Conservation (phyloP, 1,140 invertebrate genomes). For the Pseudomyrmex flavicornis region DNA sequence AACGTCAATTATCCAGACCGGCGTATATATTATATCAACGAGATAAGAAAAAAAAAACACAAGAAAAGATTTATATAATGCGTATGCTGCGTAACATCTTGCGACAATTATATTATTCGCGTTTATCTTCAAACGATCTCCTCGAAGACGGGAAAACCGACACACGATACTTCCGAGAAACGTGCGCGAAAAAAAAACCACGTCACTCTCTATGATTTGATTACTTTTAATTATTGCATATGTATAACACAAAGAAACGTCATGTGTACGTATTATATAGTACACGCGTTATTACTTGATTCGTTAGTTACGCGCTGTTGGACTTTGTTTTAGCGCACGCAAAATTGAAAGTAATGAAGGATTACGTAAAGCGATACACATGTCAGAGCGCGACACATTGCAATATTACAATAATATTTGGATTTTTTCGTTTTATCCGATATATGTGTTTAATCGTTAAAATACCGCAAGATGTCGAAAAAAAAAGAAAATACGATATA, state of each 20-base stretch:
- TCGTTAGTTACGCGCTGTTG: background rate
- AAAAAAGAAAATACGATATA: no score
- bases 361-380: slow-evolving; percentile 10
- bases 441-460: no score
- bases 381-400: background rate
- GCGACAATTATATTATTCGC: slow-evolving; percentile 39
- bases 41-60: background rate
- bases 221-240: slow-evolving; percentile 24
- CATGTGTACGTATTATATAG: background rate
- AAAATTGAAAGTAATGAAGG: background rate
- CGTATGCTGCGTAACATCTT: background rate
- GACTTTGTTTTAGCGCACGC: slow-evolving; percentile 35
- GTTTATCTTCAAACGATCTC: slow-evolving; percentile 36
- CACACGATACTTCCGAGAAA: slow-evolving; percentile 21
- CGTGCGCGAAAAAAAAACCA: background rate
- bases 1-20: slow-evolving; percentile 12
- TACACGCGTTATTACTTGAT: background rate
- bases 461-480: no score
- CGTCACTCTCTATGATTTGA: background rate
- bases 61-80: slow-evolving; percentile 37
- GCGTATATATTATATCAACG: slow-evolving; percentile 17
- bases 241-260: background rate
- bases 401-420: background rate
- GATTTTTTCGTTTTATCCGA: no score
- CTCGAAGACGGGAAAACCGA: slow-evolving; percentile 25